phyloP scores from a whole-genome alignment of 2,888 invertebrate species.

The Oligia latruncula region DNA sequence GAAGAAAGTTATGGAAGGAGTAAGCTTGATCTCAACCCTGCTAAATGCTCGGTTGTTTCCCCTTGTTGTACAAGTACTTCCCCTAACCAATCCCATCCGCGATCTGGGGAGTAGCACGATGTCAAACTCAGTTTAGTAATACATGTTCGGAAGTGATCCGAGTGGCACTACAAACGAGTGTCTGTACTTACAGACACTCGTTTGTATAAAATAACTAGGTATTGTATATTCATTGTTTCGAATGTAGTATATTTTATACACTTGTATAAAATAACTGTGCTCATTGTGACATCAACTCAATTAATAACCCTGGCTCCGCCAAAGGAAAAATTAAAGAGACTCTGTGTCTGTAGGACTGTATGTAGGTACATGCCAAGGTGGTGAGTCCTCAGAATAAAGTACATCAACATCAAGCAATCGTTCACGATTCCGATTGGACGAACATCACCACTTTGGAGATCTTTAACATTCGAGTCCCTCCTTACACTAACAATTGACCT shows the following conservation, averaged over 20 bases:
- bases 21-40: not conserved
- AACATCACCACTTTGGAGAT: not conserved
- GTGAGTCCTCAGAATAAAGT: not conserved
- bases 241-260: too few relatives aligned
- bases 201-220: not conserved
- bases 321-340: too few relatives aligned
- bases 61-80: not conserved
- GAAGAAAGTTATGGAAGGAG: not conserved
- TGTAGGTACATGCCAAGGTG: not conserved
- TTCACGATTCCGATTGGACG: not conserved
- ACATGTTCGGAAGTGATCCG: not conserved
- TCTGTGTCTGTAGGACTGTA: not conserved
- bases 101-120: not conserved
- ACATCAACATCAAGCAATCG: not conserved
- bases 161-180: not conserved
- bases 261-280: not conserved
- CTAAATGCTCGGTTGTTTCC: not conserved
- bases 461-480: not conserved
- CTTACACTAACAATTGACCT: conserved; percentile 4
- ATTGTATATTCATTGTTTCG: too few relatives aligned
- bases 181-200: not conserved
- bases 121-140: not conserved
- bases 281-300: too few relatives aligned
- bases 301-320: not conserved
- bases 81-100: not conserved